Base-by-base conservation (phyloP, 2,797 vertebrate species). In the Dallia pectoralis region DNA sequence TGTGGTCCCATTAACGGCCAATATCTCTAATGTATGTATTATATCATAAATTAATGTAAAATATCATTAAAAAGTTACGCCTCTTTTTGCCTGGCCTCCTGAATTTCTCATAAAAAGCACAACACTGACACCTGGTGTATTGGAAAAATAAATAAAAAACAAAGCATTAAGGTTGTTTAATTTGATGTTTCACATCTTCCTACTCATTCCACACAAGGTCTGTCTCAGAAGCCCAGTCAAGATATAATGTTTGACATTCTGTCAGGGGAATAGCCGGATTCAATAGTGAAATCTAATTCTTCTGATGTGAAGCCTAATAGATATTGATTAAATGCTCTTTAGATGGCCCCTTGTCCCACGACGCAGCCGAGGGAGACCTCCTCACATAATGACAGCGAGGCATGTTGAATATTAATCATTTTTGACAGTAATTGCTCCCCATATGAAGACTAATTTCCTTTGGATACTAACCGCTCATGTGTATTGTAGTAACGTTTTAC, bases 201-300 rank as follows among this genome's bases (percentile, higher is more conserved):
- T 44, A 68, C 76, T 68, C 76, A 84, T 81, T 86, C 74, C 67
- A 79, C 48, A 77, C 85, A 81, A 36, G 53, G 36, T 33, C 56
- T 32, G 51, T 59, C n/a, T 59, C 53, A 59, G 32, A 88, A 67
- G 80, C 85, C 81, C 87, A 85, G 86, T 87, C 82, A 75, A 81
- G 83, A 88, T 80, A 89, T 84, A 68, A 85, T 87, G 89, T 90
- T 89, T 90, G 91, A 90, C 85, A 80, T 82, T 11, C 81, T 76
- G 88, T 87, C 87, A 18, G 80, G 90, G 88, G 88, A 86, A 82
- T 82, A 75, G 76, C 62, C 84, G 82, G 85, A 86, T 86, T 85
- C 87, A 84, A 89, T 86, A 82, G 88, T 87, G 91, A 91, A 91
- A 91, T 90, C 86, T 89, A 85, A 91, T 84, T 87, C 88, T 85